These are phyloP conservation scores for Thyatira batis DNA, from an alignment of 2,888 invertebrate species.

Conservation along the genomic window DNA sequence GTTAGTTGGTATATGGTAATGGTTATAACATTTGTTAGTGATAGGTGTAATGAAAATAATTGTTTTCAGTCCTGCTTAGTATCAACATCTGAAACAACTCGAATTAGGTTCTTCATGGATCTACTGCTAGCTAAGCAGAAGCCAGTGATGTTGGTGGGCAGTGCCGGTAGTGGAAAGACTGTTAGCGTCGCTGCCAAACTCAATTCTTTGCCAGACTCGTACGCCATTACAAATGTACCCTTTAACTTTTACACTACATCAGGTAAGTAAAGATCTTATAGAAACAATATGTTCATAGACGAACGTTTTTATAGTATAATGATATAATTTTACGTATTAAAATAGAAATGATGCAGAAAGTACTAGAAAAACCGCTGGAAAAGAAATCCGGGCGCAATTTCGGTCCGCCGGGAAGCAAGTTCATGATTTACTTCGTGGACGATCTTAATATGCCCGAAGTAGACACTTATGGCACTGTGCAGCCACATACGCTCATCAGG, in stretches of 20 bases:
- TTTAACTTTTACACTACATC: slow-evolving; percentile 98
- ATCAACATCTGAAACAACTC: slow-evolving; percentile 93
- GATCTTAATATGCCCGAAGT: slow-evolving; percentile 99
- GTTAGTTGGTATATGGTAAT: too few species aligned
- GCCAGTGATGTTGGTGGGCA: slow-evolving; percentile 95
- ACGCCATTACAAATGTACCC: slow-evolving; percentile 93
- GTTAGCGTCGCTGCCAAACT: slow-evolving; percentile 95
- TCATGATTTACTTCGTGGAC: slow-evolving; percentile 96
- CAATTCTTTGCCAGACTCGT: slow-evolving; percentile 87
- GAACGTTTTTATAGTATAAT: background rate
- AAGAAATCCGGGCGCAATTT: slow-evolving; percentile 97
- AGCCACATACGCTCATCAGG: slow-evolving; percentile 95
- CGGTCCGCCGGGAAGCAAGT: slow-evolving; percentile 96
- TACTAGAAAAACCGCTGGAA: slow-evolving; percentile 95
- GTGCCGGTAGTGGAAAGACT: slow-evolving; percentile 95
- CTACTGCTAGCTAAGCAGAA: slow-evolving; percentile 88
- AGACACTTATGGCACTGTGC: slow-evolving; percentile 96
- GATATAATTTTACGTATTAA: slow-evolving; percentile 1
- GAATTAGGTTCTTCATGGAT: slow-evolving; percentile 94
- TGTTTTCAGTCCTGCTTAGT: slow-evolving; percentile 88
- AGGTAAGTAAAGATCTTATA: slow-evolving; percentile 76
- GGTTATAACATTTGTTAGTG: too few species aligned
- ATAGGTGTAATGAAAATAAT: slow-evolving; percentile 11
- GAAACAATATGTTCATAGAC: too few species aligned
- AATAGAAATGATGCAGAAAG: slow-evolving; percentile 91